Percentiles rank a stretch among this genome's conserved stretches.
Conservation (phyloP, 2,797 vertebrate species). For the Enoplosus armatus region DNA sequence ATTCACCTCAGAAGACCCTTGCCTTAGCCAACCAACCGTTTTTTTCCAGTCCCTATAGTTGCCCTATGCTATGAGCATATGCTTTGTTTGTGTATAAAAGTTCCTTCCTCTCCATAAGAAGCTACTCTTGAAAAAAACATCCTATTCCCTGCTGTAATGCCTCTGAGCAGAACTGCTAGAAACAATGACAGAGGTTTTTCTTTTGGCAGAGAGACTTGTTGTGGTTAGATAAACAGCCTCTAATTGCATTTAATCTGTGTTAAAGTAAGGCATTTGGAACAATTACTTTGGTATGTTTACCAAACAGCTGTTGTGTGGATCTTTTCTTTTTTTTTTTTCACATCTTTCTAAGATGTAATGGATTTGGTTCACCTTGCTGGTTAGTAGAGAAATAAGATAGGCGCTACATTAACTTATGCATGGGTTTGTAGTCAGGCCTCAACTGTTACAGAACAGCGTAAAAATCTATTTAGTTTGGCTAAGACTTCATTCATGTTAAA, state of each 20-base stretch:
- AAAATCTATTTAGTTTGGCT: constrained; percentile 56
- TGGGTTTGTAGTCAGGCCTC: constrained; percentile 59
- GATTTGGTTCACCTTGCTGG: constrained; percentile 70
- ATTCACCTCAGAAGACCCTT: constrained; percentile 88
- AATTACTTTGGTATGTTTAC: constrained; percentile 84
- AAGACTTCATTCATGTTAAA: constrained; percentile 49
- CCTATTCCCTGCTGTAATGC: constrained; percentile 72
- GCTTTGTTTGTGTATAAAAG: constrained; percentile 76
- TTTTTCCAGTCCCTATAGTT: constrained; percentile 39
- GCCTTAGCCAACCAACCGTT: constrained; percentile 56
- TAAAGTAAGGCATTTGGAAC: constrained; percentile 82
- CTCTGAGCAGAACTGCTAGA: constrained; percentile 63
- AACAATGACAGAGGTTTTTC: constrained; percentile 79
- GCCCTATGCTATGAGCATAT: constrained; percentile 55
- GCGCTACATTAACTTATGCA: constrained; percentile 67
- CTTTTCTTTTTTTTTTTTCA: constrained; percentile 35
- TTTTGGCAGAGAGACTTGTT: constrained; percentile 78
- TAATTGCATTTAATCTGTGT: constrained; percentile 86
- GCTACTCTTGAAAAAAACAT: constrained; percentile 60
- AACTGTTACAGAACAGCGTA: constrained; percentile 29
- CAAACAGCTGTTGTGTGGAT: constrained; percentile 89
- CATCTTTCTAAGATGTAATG: constrained; percentile 59
- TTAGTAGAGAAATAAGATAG: constrained; percentile 63
- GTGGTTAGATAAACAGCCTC: constrained; percentile 79
- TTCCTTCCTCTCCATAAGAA: constrained; percentile 80